phyloP scores from a whole-genome alignment of 2,888 invertebrate genomes.

The Drosophila imparisetae region DNA sequence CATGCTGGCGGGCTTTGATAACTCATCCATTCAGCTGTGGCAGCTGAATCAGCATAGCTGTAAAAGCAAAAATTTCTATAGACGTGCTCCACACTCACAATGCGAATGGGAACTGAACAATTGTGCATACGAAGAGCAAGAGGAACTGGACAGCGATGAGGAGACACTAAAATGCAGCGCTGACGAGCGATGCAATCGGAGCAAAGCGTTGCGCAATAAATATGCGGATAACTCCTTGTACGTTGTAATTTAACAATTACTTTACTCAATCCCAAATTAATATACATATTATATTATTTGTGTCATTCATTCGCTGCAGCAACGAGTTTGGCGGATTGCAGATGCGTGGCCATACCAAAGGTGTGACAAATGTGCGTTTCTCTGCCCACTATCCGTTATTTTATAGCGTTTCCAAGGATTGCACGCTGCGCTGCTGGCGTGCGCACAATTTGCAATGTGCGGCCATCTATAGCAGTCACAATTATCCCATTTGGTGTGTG shows the following conservation, averaged over 20 bases:
- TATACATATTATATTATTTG: background rate
- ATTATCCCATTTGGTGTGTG: conserved; percentile 95
- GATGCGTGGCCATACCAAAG: conserved; percentile 90
- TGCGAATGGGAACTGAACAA: conserved; percentile 83
- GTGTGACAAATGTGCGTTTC: conserved; percentile 87
- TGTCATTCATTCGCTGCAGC: conserved; percentile 40
- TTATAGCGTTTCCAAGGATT: conserved; percentile 90
- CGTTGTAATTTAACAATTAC: conserved; percentile 28
- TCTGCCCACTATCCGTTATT: conserved; percentile 87
- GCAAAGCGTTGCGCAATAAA: conserved; percentile 62
- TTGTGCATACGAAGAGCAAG: conserved; percentile 62
- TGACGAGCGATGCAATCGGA: conserved; percentile 47
- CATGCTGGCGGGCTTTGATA: conserved; percentile 83
- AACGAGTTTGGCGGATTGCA: conserved; percentile 86
- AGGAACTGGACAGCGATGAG: conserved; percentile 55
- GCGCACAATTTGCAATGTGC: conserved; percentile 88
- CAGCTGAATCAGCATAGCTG: conserved; percentile 82
- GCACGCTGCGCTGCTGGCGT: conserved; percentile 91
- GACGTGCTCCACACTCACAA: conserved; percentile 60
- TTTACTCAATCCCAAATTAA: background rate
- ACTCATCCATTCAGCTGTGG: conserved; percentile 83
- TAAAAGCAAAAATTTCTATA: conserved; percentile 81
- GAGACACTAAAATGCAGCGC: conserved; percentile 29
- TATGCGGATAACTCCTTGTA: conserved; percentile 82
- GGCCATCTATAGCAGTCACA: conserved; percentile 90